Conservation (phyloP, 1,140 invertebrate species). For the Acyrthosiphon pisum region DNA sequence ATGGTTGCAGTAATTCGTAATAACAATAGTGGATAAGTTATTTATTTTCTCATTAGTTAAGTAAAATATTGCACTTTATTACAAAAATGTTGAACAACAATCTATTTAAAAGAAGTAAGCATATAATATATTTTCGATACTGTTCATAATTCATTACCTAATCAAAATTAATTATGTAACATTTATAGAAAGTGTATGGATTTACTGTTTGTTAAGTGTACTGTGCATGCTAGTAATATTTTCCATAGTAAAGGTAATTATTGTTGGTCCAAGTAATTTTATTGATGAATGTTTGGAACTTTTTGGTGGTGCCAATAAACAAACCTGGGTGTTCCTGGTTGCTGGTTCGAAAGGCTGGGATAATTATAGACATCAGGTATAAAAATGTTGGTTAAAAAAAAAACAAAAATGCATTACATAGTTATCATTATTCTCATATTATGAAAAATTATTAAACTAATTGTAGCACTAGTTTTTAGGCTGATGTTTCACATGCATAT, state of each 20-base stretch:
- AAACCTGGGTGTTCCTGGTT: constrained; percentile 68
- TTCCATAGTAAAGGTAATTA: background rate
- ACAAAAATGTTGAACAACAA: background rate
- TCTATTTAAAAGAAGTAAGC: background rate
- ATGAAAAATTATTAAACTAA: background rate
- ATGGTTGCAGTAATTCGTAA: background rate
- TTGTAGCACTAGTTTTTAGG: constrained; percentile 62
- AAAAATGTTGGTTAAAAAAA: background rate
- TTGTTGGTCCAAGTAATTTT: constrained; percentile 6
- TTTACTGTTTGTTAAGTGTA: background rate
- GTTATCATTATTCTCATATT: background rate
- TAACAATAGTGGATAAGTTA: background rate
- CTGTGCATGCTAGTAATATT: background rate
- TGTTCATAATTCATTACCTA: background rate
- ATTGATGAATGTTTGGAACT: background rate
- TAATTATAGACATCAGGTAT: constrained; percentile 72
- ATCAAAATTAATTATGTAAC: background rate
- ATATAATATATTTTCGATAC: background rate
- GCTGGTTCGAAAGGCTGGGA: constrained; percentile 69
- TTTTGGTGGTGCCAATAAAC: background rate
- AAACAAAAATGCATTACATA: background rate
- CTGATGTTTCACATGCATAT: constrained; percentile 72
- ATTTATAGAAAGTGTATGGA: background rate
- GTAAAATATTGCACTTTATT: background rate
- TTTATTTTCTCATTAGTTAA: background rate